phyloP scores from a whole-genome alignment of 2,113 vertebrate genomes.

The Lampris megalopsis region DNA sequence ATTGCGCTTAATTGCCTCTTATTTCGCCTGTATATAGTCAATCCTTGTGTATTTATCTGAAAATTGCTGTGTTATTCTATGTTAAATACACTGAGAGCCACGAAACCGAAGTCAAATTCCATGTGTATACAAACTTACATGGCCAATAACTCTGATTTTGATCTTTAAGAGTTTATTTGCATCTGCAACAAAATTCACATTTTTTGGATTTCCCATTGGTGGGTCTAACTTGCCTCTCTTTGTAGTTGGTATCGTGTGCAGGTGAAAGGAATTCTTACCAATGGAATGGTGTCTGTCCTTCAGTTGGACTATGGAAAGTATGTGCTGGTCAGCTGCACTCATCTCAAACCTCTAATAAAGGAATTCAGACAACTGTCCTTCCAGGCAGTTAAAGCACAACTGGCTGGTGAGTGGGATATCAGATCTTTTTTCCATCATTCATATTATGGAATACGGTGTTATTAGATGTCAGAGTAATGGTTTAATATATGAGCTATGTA shows the following conservation, averaged over 20 bases:
- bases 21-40: too few species aligned
- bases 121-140: too few species aligned
- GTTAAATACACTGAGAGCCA: too few species aligned
- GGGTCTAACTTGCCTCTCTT: not conserved
- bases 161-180: too few species aligned
- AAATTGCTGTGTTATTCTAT: too few species aligned
- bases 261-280: slow-evolving; percentile 89
- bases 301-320: slow-evolving; percentile 93
- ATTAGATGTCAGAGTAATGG: too few species aligned
- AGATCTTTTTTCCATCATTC: not conserved
- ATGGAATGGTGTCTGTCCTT: slow-evolving; percentile 89
- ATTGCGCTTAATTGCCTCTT: too few species aligned
- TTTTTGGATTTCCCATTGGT: not conserved
- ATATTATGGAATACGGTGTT: not conserved
- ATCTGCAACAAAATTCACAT: not conserved
- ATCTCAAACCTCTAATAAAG: slow-evolving; percentile 85
- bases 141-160: too few species aligned
- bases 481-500: too few species aligned
- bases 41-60: too few species aligned
- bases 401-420: slow-evolving; percentile 85
- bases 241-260: slow-evolving; percentile 92
- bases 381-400: slow-evolving; percentile 90
- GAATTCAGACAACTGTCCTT: slow-evolving; percentile 92
- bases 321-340: slow-evolving; percentile 84
- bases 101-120: too few species aligned